Base-by-base conservation (phyloP, 2,888 invertebrate genomes). In the Euclidia mi region DNA sequence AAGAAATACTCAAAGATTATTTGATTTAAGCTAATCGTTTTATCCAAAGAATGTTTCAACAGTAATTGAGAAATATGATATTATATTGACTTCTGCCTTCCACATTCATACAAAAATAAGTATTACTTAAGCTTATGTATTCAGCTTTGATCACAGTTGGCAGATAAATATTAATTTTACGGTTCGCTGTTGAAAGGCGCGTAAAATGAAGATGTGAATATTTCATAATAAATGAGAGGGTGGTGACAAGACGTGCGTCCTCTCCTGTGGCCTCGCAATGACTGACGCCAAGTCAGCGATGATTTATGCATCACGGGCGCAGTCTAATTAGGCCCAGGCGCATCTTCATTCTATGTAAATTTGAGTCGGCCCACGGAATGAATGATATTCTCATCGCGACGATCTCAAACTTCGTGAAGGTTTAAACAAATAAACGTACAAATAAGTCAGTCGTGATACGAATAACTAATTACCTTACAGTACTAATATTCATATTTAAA, bases 291-390 rank as follows among this genome's bases (percentile, higher is more conserved):
- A 81, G 80, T 84, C 81, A 82, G 78, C 71, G 78, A 89, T 90
- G 89, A 90, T 90, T 87, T 88, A 89, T 85, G 79, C 78, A 65
- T 75, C 76, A 73, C 84, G 72, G 78, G 73, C 78, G 79, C 82
- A 81, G 81, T 86, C 88, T 91, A 90, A 91, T 91, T 91, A 90
- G 83, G 79, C 82, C 77, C 84, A 72, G 62, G 83, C 84, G 86
- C 86, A 85, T 85, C 84, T 34, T 86, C 82, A 90, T 90, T 91
- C 86, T 89, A 89, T 89, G 90, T 89, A 86, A 89, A 90, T 90
- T 82, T 71, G 65, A 80, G 70, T 63, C 81, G 56, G 49, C 67
- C 66, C 75, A 70, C 70, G 56, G 74, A 56, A 61, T 69, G 73
- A 72, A 78, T 81, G 68, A 79, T 78, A 82, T 76, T 81, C 76